These are phyloP conservation scores for Montipora sp. DNA, from an alignment of 64 coral and sea anemone species.

Conservation along the genomic window DNA sequence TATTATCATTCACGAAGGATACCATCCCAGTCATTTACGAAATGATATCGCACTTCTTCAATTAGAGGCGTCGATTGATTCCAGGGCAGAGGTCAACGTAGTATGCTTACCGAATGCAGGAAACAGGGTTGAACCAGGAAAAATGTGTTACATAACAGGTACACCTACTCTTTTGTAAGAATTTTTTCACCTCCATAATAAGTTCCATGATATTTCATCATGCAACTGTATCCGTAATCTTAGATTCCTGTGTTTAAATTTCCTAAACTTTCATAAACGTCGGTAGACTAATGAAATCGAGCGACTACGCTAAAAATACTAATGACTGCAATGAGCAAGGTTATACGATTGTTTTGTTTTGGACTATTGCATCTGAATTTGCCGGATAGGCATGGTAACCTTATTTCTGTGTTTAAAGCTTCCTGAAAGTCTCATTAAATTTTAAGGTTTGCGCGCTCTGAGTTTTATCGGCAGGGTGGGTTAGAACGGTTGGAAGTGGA, in stretches of 20 bases:
- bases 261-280: no score
- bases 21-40: constrained; percentile 29
- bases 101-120: constrained; percentile 57
- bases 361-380: no score
- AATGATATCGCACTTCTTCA: constrained; percentile 67
- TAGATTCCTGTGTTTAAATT: no score
- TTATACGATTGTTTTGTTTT: no score
- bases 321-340: no score
- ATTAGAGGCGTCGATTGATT: background rate
- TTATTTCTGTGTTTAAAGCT: no score
- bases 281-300: no score
- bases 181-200: no score
- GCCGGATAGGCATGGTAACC: no score
- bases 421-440: background rate
- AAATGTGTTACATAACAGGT: constrained; percentile 69
- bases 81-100: constrained; percentile 36
- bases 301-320: no score
- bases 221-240: no score
- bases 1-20: constrained; percentile 54
- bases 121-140: background rate
- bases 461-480: constrained; percentile 41
- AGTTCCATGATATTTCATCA: no score
- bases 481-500: constrained; percentile 47
- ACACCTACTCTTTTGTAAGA: background rate
- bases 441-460: background rate